phyloP scores from a whole-genome alignment of 1,140 invertebrate genomes.

The Cherax quadricarinatus region DNA sequence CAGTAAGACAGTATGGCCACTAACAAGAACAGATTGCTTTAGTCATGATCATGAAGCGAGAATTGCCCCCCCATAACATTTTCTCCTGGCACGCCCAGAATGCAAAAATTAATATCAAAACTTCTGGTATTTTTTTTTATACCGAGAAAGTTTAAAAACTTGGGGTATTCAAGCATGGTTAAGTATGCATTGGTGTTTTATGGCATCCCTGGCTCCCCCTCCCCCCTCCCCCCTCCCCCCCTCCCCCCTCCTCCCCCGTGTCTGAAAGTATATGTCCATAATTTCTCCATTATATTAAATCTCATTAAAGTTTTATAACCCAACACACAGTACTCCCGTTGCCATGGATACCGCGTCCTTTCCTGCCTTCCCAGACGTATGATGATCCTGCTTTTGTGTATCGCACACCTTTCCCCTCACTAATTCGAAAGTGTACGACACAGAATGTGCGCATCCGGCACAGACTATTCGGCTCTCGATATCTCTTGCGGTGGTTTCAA shows the following conservation, averaged over 20 bases:
- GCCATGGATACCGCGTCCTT: not conserved
- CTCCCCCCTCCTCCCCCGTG: not conserved
- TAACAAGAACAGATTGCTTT: no score
- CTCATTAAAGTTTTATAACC: not conserved
- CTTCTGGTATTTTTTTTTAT: not conserved
- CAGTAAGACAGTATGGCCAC: no score
- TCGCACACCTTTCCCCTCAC: no score
- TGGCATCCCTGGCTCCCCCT: not conserved
- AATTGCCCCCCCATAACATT: not conserved
- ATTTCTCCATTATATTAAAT: not conserved
- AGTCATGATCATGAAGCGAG: no score
- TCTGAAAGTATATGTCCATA: not conserved
- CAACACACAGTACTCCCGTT: not conserved
- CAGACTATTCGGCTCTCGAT: no score
- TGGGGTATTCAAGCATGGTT: not conserved
- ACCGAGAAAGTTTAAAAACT: not conserved
- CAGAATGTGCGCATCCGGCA: no score
- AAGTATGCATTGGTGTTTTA: not conserved
- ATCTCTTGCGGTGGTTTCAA: no score
- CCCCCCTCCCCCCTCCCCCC: no score
- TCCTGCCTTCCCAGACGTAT: not conserved
- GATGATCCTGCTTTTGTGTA: not conserved
- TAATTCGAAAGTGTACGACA: no score
- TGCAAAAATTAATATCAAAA: not conserved
- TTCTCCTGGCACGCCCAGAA: not conserved